phyloP scores from a whole-genome alignment of 1,140 invertebrate species.

The Cyclina sinensis region DNA sequence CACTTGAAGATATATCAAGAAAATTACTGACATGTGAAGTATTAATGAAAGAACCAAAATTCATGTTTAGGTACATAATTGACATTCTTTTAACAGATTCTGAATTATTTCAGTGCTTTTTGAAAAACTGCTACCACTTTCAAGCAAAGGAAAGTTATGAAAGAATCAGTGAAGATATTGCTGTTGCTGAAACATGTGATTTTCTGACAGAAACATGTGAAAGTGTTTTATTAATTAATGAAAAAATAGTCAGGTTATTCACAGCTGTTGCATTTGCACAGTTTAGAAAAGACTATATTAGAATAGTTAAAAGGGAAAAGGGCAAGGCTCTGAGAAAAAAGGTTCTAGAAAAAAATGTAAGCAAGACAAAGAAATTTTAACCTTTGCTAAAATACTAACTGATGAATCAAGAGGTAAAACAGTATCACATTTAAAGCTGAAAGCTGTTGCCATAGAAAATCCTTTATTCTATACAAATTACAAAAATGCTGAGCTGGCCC shows the following conservation, averaged over 20 bases:
- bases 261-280: constrained; percentile 17
- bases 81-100: no score
- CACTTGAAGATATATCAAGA: not conserved
- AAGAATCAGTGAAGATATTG: no score
- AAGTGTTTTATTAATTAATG: not conserved
- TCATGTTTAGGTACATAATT: not conserved
- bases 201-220: no score
- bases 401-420: constrained; percentile 30
- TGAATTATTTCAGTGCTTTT: no score
- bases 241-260: constrained; percentile 30
- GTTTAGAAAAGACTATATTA: constrained; percentile 44
- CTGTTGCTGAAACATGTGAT: no score
- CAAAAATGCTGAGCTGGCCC: not conserved
- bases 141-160: no score
- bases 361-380: not conserved
- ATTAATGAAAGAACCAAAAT: constrained; percentile 1
- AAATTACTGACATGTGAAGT: not conserved
- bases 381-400: constrained; percentile 1
- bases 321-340: constrained; percentile 51
- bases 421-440: constrained; percentile 35
- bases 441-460: not conserved
- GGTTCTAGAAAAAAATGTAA: constrained; percentile 4
- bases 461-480: not conserved
- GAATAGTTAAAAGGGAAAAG: constrained; percentile 35
- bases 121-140: no score